phyloP scores from a whole-genome alignment of 2,797 vertebrate species.

The Tolypeutes matacus region DNA sequence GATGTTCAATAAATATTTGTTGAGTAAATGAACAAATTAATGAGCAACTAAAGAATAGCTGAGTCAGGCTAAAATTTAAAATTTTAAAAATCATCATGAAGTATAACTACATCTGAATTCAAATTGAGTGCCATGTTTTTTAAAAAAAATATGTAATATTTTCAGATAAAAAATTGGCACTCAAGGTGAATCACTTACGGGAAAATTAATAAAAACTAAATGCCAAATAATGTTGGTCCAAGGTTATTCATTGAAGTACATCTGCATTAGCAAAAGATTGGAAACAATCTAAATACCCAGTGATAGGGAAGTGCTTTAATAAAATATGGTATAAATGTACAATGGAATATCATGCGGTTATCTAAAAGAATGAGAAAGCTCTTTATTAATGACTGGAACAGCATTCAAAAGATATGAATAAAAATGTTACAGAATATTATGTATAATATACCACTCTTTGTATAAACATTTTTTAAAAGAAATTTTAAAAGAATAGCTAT shows the following conservation, averaged over 20 bases:
- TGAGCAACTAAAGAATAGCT: slow-evolving; percentile 27
- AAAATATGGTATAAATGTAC: not conserved
- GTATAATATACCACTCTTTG: not conserved
- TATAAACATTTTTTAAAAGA: slow-evolving; percentile 11
- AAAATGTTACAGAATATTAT: not conserved
- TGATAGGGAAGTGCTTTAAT: not conserved
- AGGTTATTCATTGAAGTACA: slow-evolving; percentile 1
- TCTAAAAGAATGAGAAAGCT: slow-evolving; percentile 14
- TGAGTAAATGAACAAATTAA: slow-evolving; percentile 16
- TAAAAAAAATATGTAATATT: slow-evolving; percentile 15
- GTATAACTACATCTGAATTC: slow-evolving; percentile 28
- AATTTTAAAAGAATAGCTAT: slow-evolving; percentile 29
- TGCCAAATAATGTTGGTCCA: slow-evolving; percentile 15
- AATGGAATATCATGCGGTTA: not conserved
- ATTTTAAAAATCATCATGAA: slow-evolving; percentile 15
- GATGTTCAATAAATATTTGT: not conserved
- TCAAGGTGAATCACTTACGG: not conserved
- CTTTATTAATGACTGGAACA: not conserved
- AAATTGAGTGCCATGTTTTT: not conserved
- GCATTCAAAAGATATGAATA: slow-evolving; percentile 17
- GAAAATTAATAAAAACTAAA: slow-evolving; percentile 52
- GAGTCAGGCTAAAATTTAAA: slow-evolving; percentile 17
- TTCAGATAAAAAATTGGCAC: slow-evolving; percentile 7
- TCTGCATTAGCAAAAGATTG: not conserved
- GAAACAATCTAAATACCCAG: not conserved